Base-by-base conservation (phyloP, 2,113 vertebrate genomes). In the Monopterus albus region DNA sequence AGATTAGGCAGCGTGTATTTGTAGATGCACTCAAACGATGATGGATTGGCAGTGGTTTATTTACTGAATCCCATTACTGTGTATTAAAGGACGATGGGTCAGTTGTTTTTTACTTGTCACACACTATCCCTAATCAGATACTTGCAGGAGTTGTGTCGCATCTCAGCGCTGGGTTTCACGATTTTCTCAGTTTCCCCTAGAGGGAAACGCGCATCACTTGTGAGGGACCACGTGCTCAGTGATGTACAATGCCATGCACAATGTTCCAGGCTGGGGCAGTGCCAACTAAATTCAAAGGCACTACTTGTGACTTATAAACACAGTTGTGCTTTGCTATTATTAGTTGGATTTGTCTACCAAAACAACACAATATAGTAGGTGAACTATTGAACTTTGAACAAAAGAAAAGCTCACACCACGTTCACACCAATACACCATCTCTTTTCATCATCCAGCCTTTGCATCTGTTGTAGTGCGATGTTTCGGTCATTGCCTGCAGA, bases 341-440 rank as follows among this genome's bases (percentile, higher is more conserved):
- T 59, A 26, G 35, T 55, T 49, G 40, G 70, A 72, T 83, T 57
- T 36, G 31, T 67, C 12, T n/a, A n/a, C 40, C 33, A 31, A 72
- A 40, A 17, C 47, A 56, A 56, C 63, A 18, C 43, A 53, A 3
- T 43, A 43, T 62, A 26, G 63, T 29, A 26, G 47, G 59, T 58
- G 39, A 58, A n/a, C 5, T 1, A 75, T 71, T 59, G 46, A 43
- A 71, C 18, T 21, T 57, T 31, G 8, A 59, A 29, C 20, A 29
- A 20, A 67, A 65, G 25, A 72, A 31, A 58, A 42, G 43, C 67
- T 80, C 42, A 70, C 6, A 11, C 10, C 2, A 15, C 61, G 65
- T 57, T 72, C 39, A 58, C 36, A 35, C 56, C 31, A 59, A 50
- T 57, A 31, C 14, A 21, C 25, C 33, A 1, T 35, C 40, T 47